Evolutionary conservation across 2,888 invertebrate species (phyloP), one percentile per base, ranked within the genome.

Genomic region (Leptopilina myrica): DNA sequence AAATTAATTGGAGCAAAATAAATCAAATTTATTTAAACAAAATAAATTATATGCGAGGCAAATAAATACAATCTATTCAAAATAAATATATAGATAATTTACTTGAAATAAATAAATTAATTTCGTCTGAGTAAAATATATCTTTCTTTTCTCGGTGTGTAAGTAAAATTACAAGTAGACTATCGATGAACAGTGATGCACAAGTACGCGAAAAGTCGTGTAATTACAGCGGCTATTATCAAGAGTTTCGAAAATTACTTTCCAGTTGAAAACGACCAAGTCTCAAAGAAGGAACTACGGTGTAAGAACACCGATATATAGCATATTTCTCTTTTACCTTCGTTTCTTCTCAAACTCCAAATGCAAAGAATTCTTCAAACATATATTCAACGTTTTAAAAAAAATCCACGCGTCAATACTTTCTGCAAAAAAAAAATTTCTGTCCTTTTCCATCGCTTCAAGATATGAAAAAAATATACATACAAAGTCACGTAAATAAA

Each of bases 201-300:
- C 53, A 33, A 73, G 69, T 73, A n/a, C 69, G 69, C n/a, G 78
- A 81, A 80, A 82, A 79, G 81, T 82, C 82, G 26, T 78, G 79
- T 80, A 84, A 84, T 84, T 82, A 77, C 80, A 76, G 80, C 65
- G 80, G 80, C 80, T 83, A 86, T 87, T 88, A 85, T 43, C 83
- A 83, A 84, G 89, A 90, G 87, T 88, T 90, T 88, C 85, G 84
- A 86, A 90, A 90, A 89, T 87, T 86, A 85, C 87, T 88, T 87
- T 88, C 88, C 86, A 86, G 81, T 64, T 79, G 78, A 78, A 79
- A 80, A 78, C 79, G 76, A 75, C 66, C 15, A 79, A 83, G 84
- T 80, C 81, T 82, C 76, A 64, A 77, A 64, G 43, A 33, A 11
- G 81, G 90, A 90, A 90, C 89, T 90, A 90, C 90, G 90, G 86